These are phyloP conservation scores for Tipula vernalis DNA, from an alignment of 2,888 invertebrate species.

Conservation along the genomic window DNA sequence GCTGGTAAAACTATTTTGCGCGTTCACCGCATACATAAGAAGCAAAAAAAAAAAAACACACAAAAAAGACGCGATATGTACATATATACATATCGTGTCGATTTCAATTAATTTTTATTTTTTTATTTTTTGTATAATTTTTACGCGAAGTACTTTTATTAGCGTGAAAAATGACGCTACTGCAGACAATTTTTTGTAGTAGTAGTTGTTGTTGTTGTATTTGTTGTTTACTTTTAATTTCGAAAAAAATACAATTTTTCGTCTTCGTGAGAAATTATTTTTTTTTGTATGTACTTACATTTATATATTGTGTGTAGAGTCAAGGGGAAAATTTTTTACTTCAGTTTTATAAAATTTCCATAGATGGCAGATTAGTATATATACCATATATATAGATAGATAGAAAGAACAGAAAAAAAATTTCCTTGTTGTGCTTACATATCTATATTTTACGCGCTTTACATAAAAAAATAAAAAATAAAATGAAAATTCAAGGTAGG, in stretches of 20 bases:
- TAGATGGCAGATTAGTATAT: not conserved
- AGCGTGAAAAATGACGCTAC: conserved; percentile 4
- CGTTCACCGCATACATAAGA: not conserved
- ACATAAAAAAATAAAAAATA: not conserved
- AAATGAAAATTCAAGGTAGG: not conserved
- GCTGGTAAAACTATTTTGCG: not conserved
- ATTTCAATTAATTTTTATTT: not conserved
- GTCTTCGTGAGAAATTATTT: not conserved
- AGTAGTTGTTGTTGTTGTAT: not conserved
- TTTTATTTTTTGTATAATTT: not conserved
- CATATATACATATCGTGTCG: not conserved
- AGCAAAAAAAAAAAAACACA: not conserved
- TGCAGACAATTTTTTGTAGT: not conserved
- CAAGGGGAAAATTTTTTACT: not conserved
- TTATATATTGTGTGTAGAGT: not conserved
- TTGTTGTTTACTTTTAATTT: conserved; percentile 4
- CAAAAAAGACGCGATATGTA: not conserved
- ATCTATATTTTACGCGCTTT: not conserved
- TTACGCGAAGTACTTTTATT: conserved; percentile 4
- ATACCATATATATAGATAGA: not conserved
- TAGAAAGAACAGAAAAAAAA: not conserved
- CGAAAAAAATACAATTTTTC: not conserved
- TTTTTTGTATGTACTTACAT: not conserved
- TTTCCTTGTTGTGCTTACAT: not conserved
- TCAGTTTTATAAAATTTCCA: not conserved